phyloP scores from a whole-genome alignment of 2,113 vertebrate species.

The Macroglossus sobrinus region DNA sequence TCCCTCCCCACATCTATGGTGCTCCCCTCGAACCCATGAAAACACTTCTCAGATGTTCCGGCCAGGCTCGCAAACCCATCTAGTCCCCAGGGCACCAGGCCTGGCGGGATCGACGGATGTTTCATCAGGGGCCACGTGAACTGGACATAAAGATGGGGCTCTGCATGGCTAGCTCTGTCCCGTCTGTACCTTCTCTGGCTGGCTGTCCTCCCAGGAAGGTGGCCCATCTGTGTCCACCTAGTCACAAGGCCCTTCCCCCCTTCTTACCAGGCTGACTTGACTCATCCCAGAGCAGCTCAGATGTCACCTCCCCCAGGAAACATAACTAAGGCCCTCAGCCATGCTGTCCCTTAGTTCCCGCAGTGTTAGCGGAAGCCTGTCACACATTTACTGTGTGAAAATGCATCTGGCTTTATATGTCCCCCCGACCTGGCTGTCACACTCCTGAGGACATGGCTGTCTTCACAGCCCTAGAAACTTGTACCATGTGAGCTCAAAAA shows the following conservation, averaged over 20 bases:
- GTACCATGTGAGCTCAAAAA: neutral
- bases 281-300: neutral
- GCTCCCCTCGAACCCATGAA: neutral
- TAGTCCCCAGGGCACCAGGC: neutral
- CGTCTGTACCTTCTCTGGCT: neutral
- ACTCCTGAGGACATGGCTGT: neutral
- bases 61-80: neutral
- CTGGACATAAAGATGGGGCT: neutral
- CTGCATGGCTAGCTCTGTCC: neutral
- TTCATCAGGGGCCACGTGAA: neutral
- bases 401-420: neutral
- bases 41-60: neutral
- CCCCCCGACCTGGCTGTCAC: neutral
- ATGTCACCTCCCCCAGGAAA: neutral
- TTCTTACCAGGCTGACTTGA: neutral
- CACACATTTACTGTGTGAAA: rapidly evolving
- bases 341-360: neutral
- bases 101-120: neutral
- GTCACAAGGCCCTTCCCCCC: neutral
- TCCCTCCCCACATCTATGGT: neutral
- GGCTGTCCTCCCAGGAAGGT: neutral
- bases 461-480: neutral
- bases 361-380: neutral
- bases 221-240: neutral
- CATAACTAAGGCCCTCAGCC: neutral